phyloP scores from a whole-genome alignment of 2,113 vertebrate genomes.

The Galbula dea region DNA sequence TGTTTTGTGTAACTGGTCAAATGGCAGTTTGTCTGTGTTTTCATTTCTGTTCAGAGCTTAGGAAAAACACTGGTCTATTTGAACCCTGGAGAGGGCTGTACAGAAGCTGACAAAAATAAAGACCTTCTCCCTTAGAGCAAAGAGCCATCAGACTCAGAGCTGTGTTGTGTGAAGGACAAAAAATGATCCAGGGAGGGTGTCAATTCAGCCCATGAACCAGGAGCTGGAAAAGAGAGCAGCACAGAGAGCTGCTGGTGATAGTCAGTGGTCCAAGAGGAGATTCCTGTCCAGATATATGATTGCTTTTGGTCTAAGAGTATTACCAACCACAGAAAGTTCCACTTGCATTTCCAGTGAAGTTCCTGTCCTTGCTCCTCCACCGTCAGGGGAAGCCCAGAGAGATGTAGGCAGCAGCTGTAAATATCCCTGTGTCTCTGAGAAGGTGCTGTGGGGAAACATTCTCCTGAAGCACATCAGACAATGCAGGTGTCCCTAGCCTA shows the following conservation, averaged over 20 bases:
- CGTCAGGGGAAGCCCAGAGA: neutral
- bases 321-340: neutral
- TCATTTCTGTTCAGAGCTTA: conserved; percentile 9
- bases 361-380: neutral
- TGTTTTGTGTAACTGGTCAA: conserved; percentile 18
- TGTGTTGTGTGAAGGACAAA: neutral
- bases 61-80: neutral
- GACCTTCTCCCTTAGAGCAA: neutral
- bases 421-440: neutral
- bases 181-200: neutral
- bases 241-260: neutral
- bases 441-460: neutral
- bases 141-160: neutral
- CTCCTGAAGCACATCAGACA: neutral
- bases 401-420: neutral
- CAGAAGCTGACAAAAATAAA: neutral
- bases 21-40: neutral
- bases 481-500: neutral
- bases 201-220: neutral
- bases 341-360: neutral
- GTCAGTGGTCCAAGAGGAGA: neutral
- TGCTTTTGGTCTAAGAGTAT: neutral
- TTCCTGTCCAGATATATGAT: neutral
- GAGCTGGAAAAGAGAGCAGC: neutral
- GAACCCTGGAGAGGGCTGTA: neutral